These are phyloP conservation scores for Leucophenga maculata DNA, from an alignment of 2,888 invertebrate genomes.

Conservation along the genomic window DNA sequence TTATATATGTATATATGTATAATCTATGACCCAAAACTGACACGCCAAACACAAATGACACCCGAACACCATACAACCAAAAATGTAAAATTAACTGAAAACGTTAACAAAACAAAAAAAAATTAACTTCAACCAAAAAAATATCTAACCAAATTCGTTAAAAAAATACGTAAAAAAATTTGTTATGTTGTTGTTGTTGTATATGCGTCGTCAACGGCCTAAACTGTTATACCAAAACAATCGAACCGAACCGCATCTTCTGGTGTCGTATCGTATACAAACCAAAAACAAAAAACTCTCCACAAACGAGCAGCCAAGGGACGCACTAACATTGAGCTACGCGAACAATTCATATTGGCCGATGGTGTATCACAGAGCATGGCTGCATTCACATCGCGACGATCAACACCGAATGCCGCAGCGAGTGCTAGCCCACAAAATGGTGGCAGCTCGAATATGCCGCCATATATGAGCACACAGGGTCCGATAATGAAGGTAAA, in stretches of 20 bases:
- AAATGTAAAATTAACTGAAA: slow-evolving; percentile 32
- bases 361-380: slow-evolving; percentile 99
- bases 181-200: slow-evolving; percentile 25
- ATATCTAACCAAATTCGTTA: slow-evolving; percentile 26
- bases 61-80: slow-evolving; percentile 26
- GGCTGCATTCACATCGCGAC: slow-evolving; percentile 97
- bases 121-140: slow-evolving; percentile 40
- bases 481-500: slow-evolving; percentile 98
- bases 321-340: slow-evolving; percentile 99
- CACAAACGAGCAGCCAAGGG: slow-evolving; percentile 87
- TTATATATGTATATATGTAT: slow-evolving; percentile 29
- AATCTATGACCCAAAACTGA: slow-evolving; percentile 35
- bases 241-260: no score
- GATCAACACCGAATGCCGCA: slow-evolving; percentile 85
- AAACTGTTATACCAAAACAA: slow-evolving; percentile 8
- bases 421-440: slow-evolving; percentile 70
- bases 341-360: slow-evolving; percentile 99
- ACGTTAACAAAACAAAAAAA: slow-evolving; percentile 50
- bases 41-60: slow-evolving; percentile 19
- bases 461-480: slow-evolving; percentile 75
- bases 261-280: slow-evolving; percentile 30
- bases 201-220: background rate
- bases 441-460: slow-evolving; percentile 72
- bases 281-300: slow-evolving; percentile 33
- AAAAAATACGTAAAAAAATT: background rate